These are phyloP conservation scores for Hemithea aestivaria DNA, from an alignment of 2,888 invertebrate genomes.

Conservation along the genomic window DNA sequence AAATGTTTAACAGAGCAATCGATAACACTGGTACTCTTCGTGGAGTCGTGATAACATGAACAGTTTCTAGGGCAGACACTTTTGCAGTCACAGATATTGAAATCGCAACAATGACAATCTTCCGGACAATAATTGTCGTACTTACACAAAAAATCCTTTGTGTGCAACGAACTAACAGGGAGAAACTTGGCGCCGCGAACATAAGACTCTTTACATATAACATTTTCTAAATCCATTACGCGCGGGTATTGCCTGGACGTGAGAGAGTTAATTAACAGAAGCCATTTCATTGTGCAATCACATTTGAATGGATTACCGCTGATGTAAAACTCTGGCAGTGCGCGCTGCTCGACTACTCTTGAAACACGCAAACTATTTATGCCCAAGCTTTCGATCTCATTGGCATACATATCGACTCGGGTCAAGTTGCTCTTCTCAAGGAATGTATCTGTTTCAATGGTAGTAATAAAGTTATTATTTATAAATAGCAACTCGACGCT, in stretches of 20 bases:
- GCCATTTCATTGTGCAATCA: slow-evolving; percentile 97
- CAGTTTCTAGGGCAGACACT: slow-evolving; percentile 96
- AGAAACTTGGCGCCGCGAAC: slow-evolving; percentile 89
- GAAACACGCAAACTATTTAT: slow-evolving; percentile 88
- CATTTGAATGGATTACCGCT: slow-evolving; percentile 96
- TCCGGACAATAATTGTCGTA: slow-evolving; percentile 95
- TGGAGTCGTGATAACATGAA: slow-evolving; percentile 95
- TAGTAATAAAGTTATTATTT: slow-evolving; percentile 91
- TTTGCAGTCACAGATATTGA: slow-evolving; percentile 96
- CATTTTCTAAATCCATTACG: slow-evolving; percentile 92
- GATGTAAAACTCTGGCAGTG: slow-evolving; percentile 92
- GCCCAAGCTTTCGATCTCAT: slow-evolving; percentile 89
- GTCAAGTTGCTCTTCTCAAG: slow-evolving; percentile 89
- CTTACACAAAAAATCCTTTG: slow-evolving; percentile 92
- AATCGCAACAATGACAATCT: slow-evolving; percentile 96
- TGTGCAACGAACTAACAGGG: slow-evolving; percentile 85
- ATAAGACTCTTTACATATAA: slow-evolving; percentile 91
- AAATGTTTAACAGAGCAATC: slow-evolving; percentile 91
- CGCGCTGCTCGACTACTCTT: slow-evolving; percentile 83
- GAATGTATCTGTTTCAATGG: slow-evolving; percentile 90
- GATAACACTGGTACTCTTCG: slow-evolving; percentile 94
- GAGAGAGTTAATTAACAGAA: slow-evolving; percentile 91
- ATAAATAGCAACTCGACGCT: slow-evolving; percentile 92
- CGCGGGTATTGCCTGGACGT: slow-evolving; percentile 89
- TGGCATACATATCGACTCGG: slow-evolving; percentile 93